Base-by-base conservation (phyloP, 2,888 invertebrate genomes). In the Trachelus troglodyta region DNA sequence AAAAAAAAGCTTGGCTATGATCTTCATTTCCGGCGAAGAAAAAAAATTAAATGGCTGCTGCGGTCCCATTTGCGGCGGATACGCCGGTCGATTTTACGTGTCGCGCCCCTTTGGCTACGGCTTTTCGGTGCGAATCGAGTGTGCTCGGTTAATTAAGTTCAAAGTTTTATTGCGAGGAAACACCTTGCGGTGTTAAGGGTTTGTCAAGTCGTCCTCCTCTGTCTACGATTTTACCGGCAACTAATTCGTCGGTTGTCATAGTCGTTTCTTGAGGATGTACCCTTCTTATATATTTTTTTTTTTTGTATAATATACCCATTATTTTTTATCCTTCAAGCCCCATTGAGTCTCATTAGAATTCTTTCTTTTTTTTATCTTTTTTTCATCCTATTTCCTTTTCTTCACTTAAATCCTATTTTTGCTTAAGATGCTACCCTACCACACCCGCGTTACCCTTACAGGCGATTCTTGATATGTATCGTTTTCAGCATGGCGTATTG, bases 391-490 rank as follows among this genome's bases (percentile, higher is more conserved):
- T 56, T 56, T 56, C 23, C 56, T 56, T 56, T 56, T 56, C 56
- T 56, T 56, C 56, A 23, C 56, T 56, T 23, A 56, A 56, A 56
- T 23, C 56, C 9, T 56, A 56, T 56, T 56, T 56, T 6, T 23
- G 23, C 15, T 56, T 56, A 56, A 6, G 56, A 23, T 23, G 23
- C 56, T 56, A 15, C 23, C 56, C 56, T 56, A 23, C 56, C 56
- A 56, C 56, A 56, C 56, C 75, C 80, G 80, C 74, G 69, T 78
- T 76, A 77, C 79, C 77, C 83, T 73, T 83, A 79, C 86, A 89
- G 89, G 89, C 88, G 87, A 87, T 87, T 88, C 78, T 84, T 89
- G 89, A 89, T 89, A 89, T 89, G 89, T 88, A 88, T 89, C 88
- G 86, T 87, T 87, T 75, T 75, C 76, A 78, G 78, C 78, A 78